These are phyloP conservation scores for Dendrocopos noguchii DNA, from an alignment of 2,113 vertebrate genomes.

Conservation along the genomic window DNA sequence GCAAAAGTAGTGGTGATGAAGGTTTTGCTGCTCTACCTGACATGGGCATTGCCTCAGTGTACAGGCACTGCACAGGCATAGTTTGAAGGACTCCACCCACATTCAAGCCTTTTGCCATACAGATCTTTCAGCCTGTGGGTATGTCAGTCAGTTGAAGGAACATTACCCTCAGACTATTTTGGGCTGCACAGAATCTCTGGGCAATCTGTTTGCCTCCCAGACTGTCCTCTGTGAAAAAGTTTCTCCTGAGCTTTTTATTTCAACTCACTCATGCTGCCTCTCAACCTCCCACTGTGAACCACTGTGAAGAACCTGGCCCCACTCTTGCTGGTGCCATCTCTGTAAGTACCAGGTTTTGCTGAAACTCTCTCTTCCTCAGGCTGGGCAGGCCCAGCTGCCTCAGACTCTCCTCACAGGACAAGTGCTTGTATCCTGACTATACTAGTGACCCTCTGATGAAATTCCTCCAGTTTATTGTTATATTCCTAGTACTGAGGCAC, in stretches of 20 bases:
- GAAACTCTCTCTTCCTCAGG: too few species aligned
- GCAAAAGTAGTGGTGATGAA: not conserved
- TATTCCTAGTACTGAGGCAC: not conserved
- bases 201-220: not conserved
- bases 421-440: not conserved
- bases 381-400: not conserved
- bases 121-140: not conserved
- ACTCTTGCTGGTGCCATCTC: too few species aligned
- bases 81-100: not conserved
- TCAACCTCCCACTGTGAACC: not conserved
- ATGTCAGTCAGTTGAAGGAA: not conserved
- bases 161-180: not conserved
- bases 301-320: too few species aligned
- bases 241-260: not conserved
- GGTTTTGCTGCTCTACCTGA: not conserved
- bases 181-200: not conserved
- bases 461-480: not conserved
- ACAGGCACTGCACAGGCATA: not conserved
- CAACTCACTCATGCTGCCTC: rapidly evolving
- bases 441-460: not conserved
- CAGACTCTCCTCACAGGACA: not conserved
- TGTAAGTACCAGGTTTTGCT: too few species aligned
- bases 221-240: not conserved
- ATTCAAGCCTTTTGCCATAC: not conserved
- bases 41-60: not conserved